A percentile compares a stretch with the other conserved stretches of the same genome.
Evolutionary conservation across 2,797 vertebrate genomes (phyloP).

Genomic region (Mus spretus): DNA sequence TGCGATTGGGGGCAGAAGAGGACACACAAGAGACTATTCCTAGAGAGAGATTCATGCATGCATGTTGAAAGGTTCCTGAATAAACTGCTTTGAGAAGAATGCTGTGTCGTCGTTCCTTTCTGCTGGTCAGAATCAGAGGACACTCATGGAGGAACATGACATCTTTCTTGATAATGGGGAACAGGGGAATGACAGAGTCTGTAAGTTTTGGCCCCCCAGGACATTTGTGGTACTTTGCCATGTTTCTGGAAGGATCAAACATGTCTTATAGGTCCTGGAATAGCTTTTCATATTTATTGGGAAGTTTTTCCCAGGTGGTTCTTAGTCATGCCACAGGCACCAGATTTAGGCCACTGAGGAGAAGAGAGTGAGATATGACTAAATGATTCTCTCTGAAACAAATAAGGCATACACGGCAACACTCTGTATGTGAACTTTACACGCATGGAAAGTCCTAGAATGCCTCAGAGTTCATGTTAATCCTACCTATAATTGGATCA

Average conservation of each 20-base stretch:
- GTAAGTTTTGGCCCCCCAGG: constrained; percentile 98
- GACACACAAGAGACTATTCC: too few species aligned
- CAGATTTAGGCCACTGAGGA: constrained; percentile 95
- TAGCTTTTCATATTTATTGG: constrained; percentile 98
- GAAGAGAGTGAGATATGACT: background rate
- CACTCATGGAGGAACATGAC: constrained; percentile 90
- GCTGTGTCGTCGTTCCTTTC: too few species aligned
- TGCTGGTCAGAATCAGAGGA: too few species aligned
- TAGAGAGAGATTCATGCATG: too few species aligned
- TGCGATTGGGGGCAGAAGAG: too few species aligned
- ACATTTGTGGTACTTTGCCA: constrained; percentile 99
- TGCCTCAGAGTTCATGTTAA: background rate
- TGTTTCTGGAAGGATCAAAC: constrained; percentile 98
- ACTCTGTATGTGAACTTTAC: background rate
- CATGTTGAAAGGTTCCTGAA: too few species aligned
- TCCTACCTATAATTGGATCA: background rate
- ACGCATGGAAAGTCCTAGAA: background rate
- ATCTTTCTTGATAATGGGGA: constrained; percentile 99
- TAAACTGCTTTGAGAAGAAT: too few species aligned
- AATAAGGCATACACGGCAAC: background rate
- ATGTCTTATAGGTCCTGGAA: constrained; percentile 99
- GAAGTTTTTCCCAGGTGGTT: constrained; percentile 98
- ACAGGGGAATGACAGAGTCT: constrained; percentile 98
- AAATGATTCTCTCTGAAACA: background rate
- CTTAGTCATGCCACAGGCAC: constrained; percentile 97